Conservation (phyloP, 2,888 invertebrate species). For the Tupiocoris notatus region DNA sequence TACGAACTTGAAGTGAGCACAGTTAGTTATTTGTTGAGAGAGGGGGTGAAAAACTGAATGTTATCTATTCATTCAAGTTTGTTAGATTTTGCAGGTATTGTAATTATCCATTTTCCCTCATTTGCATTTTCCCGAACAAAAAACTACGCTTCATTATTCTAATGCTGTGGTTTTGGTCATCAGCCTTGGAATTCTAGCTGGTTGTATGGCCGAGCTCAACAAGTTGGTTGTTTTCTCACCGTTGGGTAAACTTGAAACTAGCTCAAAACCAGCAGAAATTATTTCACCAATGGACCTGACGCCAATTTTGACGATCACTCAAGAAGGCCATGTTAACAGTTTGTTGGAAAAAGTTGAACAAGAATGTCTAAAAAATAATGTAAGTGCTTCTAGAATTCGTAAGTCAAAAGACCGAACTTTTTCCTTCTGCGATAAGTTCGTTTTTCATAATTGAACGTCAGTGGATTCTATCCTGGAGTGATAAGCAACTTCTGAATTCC, state of each 20-base stretch:
- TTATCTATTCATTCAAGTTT: too few relatives aligned
- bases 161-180: too few relatives aligned
- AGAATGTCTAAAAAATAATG: slow-evolving; percentile 57
- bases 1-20: neutral
- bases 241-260: slow-evolving; percentile 5
- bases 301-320: slow-evolving; percentile 54
- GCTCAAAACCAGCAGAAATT: neutral
- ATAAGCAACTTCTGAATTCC: too few relatives aligned
- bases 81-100: too few relatives aligned
- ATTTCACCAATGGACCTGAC: slow-evolving; percentile 42
- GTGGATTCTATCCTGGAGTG: too few relatives aligned
- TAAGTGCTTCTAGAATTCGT: slow-evolving; percentile 28
- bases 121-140: too few relatives aligned
- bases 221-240: slow-evolving; percentile 45
- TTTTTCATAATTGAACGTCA: too few relatives aligned
- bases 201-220: slow-evolving; percentile 43
- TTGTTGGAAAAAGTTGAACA: slow-evolving; percentile 57
- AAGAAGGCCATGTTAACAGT: slow-evolving; percentile 59
- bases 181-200: slow-evolving; percentile 41
- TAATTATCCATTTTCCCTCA: too few relatives aligned
- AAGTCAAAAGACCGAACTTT: neutral
- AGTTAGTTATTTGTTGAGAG: neutral
- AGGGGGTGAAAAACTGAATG: neutral
- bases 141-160: too few relatives aligned
- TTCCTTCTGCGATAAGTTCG: too few relatives aligned